Conservation (phyloP, 53 echinoderm and acorn worm genomes). For the Zoroaster sp. region DNA sequence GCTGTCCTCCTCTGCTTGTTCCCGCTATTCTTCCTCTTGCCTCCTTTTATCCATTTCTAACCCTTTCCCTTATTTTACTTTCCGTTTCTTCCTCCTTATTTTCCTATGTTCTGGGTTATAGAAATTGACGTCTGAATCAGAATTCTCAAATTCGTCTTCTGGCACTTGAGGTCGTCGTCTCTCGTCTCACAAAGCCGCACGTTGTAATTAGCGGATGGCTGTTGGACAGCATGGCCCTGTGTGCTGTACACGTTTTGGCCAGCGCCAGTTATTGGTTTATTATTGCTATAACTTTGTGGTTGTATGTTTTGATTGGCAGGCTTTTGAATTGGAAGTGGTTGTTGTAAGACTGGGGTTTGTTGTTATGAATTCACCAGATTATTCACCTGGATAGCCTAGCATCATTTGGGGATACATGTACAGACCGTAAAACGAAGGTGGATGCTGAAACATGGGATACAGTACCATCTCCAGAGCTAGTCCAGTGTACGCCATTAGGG, state of each 20-base stretch:
- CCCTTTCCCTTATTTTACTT: background rate
- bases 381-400: background rate
- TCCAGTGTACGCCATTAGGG: slow-evolving; percentile 12
- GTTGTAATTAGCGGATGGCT: background rate
- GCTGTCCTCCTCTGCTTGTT: background rate
- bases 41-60: background rate
- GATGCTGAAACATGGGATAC: slow-evolving; percentile 10
- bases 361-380: background rate
- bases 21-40: background rate
- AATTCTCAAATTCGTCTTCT: slow-evolving; percentile 31
- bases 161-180: background rate
- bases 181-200: background rate
- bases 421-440: background rate
- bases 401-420: slow-evolving; percentile 12
- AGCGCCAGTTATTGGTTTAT: background rate
- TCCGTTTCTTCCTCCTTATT: slow-evolving; percentile 13
- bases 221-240: background rate
- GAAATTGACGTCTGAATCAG: slow-evolving; percentile 51
- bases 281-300: background rate
- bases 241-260: background rate
- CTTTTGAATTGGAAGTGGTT: background rate
- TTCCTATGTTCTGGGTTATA: slow-evolving; percentile 48
- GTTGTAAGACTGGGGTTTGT: background rate
- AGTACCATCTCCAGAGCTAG: background rate
- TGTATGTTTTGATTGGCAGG: background rate